Percentiles rank a stretch among this genome's conserved stretches.
These are phyloP conservation scores for Chrysolina haemoptera DNA, from an alignment of 2,888 invertebrate species.

Conservation along the genomic window DNA sequence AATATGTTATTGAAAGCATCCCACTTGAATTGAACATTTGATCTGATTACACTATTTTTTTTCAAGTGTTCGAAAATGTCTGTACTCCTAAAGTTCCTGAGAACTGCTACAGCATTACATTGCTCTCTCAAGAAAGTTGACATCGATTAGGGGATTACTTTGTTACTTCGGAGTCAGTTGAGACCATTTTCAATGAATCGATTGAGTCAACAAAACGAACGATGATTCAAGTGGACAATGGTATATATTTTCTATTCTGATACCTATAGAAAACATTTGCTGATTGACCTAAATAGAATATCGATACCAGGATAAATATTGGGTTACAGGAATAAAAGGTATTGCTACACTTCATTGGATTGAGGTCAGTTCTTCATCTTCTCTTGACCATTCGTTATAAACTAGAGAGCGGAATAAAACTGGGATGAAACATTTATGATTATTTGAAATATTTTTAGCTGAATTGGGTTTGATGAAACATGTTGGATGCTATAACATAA, in stretches of 20 bases:
- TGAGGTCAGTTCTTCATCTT: neutral
- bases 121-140: constrained; percentile 34
- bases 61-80: too few relatives aligned
- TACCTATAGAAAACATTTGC: constrained; percentile 28
- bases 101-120: constrained; percentile 12
- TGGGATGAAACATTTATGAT: too few relatives aligned
- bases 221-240: constrained; percentile 34
- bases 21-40: too few relatives aligned
- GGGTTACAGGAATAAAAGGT: neutral
- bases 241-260: constrained; percentile 25
- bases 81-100: too few relatives aligned
- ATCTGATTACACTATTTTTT: too few relatives aligned
- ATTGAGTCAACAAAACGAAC: constrained; percentile 37
- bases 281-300: constrained; percentile 28
- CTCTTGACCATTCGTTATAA: neutral
- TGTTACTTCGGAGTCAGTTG: constrained; percentile 32
- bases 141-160: constrained; percentile 38
- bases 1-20: too few relatives aligned
- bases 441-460: too few relatives aligned
- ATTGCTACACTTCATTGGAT: neutral
- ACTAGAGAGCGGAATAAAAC: too few relatives aligned
- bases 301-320: neutral
- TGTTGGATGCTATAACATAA: too few relatives aligned
- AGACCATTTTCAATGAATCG: constrained; percentile 27
- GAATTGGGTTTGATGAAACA: too few relatives aligned